These are phyloP conservation scores for Temnothorax nylanderi DNA, from an alignment of 1,140 invertebrate genomes.

Conservation along the genomic window DNA sequence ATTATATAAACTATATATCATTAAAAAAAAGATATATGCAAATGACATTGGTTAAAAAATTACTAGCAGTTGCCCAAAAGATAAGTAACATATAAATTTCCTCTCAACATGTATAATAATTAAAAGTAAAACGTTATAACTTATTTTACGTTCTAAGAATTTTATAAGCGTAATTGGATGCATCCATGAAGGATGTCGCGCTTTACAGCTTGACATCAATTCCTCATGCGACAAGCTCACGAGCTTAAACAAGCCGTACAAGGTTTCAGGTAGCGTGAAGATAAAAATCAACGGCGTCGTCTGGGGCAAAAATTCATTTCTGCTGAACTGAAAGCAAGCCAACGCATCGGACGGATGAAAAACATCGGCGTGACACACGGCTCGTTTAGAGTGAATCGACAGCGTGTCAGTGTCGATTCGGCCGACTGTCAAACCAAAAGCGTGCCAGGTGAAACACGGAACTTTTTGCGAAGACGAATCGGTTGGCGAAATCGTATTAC, in stretches of 20 bases:
- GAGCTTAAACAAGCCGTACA: constrained; percentile 27
- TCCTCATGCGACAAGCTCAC: neutral
- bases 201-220: neutral
- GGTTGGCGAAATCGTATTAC: constrained; percentile 20
- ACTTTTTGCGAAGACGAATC: neutral
- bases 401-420: constrained; percentile 48
- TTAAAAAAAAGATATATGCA: neutral
- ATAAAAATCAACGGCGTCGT: constrained; percentile 34
- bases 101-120: neutral
- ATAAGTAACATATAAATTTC: neutral
- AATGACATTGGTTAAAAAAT: neutral
- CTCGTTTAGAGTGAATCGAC: constrained; percentile 26
- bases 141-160: neutral
- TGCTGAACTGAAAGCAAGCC: constrained; percentile 28
- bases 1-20: neutral
- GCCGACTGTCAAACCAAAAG: neutral
- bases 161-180: neutral
- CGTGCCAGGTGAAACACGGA: neutral
- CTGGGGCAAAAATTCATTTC: constrained; percentile 32
- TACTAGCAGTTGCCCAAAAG: too few relatives aligned
- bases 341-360: constrained; percentile 9
- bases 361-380: constrained; percentile 22
- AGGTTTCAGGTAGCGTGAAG: constrained; percentile 11
- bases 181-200: neutral
- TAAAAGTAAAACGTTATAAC: neutral